Evolutionary conservation across 64 coral and sea anemone genomes (phyloP).

Genomic region (Montipora cactus): DNA sequence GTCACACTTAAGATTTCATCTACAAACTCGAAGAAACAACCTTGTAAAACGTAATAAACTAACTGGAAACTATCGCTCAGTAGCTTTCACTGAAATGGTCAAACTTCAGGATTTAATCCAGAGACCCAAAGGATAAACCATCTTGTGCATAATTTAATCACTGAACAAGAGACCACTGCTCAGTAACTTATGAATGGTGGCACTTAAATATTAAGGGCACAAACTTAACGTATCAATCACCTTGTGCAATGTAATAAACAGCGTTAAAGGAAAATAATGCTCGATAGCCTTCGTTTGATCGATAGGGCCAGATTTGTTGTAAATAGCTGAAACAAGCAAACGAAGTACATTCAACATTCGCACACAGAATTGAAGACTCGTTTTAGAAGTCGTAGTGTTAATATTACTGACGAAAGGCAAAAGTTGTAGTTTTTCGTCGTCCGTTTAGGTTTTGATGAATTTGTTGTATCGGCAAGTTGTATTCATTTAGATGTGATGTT

Average conservation of each 20-base stretch:
- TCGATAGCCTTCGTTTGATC: neutral
- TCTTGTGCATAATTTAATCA: too few relatives aligned
- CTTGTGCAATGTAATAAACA: neutral
- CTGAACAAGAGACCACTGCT: neutral
- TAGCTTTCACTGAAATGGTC: conserved; percentile 19
- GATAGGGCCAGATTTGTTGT: neutral
- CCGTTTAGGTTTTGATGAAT: too few relatives aligned
- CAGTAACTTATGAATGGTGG: neutral
- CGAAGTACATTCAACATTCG: neutral
- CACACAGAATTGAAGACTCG: conserved; percentile 4
- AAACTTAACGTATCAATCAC: too few relatives aligned
- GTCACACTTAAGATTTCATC: neutral
- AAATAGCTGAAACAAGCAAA: neutral
- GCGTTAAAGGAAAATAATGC: neutral
- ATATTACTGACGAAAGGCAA: too few relatives aligned
- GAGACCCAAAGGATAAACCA: neutral
- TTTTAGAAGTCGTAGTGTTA: neutral
- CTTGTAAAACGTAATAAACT: too few relatives aligned
- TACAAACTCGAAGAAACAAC: too few relatives aligned
- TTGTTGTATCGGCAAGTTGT: neutral
- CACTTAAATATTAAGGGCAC: too few relatives aligned
- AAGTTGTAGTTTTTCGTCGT: neutral
- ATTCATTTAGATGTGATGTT: neutral
- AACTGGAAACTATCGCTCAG: neutral
- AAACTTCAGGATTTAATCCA: conserved; percentile 14